phyloP scores from a whole-genome alignment of 2,888 invertebrate species.

The Dasysyrphus albostriatus region DNA sequence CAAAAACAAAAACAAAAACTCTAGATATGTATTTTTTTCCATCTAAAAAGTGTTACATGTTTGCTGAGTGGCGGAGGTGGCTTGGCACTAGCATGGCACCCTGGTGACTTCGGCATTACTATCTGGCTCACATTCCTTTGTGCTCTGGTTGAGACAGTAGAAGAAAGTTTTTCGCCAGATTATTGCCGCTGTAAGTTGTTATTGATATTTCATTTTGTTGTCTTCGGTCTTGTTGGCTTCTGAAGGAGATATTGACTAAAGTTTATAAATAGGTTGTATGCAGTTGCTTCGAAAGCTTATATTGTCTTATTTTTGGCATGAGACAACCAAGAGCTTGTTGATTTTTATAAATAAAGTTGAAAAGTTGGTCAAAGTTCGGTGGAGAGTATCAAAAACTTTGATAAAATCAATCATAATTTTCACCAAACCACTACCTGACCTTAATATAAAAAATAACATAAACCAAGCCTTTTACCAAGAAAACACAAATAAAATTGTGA shows the following conservation, averaged over 20 bases:
- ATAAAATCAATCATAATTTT: not conserved
- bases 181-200: conserved; percentile 16
- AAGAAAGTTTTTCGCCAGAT: conserved; percentile 31
- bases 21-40: not conserved
- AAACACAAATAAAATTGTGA: conserved; percentile 26
- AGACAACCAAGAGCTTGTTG: too few species aligned
- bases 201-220: conserved; percentile 47
- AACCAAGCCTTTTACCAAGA: not conserved
- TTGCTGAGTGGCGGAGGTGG: conserved; percentile 27
- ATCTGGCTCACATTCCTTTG: conserved; percentile 65
- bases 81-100: conserved; percentile 38
- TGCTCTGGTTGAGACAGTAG: conserved; percentile 1
- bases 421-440: not conserved
- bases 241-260: not conserved
- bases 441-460: not conserved
- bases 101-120: conserved; percentile 55
- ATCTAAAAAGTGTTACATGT: conserved; percentile 53
- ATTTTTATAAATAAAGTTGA: too few species aligned
- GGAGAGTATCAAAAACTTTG: too few species aligned
- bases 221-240: conserved; percentile 9
- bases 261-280: not conserved
- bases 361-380: too few species aligned
- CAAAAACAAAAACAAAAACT: conserved; percentile 26
- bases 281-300: not conserved
- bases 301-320: not conserved